A percentile compares a stretch with the other conserved stretches of the same genome.
phyloP scores from a whole-genome alignment of 2,797 vertebrate genomes.

The Karalla daura region DNA sequence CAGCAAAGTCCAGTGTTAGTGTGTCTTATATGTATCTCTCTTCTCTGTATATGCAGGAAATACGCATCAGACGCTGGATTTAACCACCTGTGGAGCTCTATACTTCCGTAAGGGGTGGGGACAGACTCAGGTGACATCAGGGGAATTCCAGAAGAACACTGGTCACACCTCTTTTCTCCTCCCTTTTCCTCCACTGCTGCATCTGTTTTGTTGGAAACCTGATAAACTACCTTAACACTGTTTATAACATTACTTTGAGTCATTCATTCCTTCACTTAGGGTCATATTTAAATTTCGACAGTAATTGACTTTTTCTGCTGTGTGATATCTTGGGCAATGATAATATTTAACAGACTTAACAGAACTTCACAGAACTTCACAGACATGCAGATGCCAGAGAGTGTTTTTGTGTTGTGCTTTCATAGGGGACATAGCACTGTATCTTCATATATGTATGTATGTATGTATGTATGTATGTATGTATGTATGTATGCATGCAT shows the following conservation, averaged over 20 bases:
- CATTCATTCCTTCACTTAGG: background rate
- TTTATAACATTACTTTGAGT: background rate
- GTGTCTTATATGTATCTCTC: constrained; percentile 3
- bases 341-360: too few relatives aligned
- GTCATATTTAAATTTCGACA: background rate
- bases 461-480: too few relatives aligned
- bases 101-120: constrained; percentile 36
- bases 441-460: too few relatives aligned
- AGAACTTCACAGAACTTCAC: too few relatives aligned
- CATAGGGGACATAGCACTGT: too few relatives aligned
- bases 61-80: constrained; percentile 46
- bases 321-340: too few relatives aligned
- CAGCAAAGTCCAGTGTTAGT: constrained; percentile 33
- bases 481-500: too few relatives aligned
- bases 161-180: constrained; percentile 65
- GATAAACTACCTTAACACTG: constrained; percentile 53
- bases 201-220: constrained; percentile 74
- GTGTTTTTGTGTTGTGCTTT: too few relatives aligned
- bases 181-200: constrained; percentile 5
- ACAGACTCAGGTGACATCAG: constrained; percentile 67
- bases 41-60: constrained; percentile 11
- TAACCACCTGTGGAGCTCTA: constrained; percentile 56
- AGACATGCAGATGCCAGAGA: too few relatives aligned
- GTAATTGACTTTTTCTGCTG: accelerated
- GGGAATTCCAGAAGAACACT: constrained; percentile 82